phyloP scores from a whole-genome alignment of 1,140 invertebrate genomes.

The Brachionus calyciflorus region DNA sequence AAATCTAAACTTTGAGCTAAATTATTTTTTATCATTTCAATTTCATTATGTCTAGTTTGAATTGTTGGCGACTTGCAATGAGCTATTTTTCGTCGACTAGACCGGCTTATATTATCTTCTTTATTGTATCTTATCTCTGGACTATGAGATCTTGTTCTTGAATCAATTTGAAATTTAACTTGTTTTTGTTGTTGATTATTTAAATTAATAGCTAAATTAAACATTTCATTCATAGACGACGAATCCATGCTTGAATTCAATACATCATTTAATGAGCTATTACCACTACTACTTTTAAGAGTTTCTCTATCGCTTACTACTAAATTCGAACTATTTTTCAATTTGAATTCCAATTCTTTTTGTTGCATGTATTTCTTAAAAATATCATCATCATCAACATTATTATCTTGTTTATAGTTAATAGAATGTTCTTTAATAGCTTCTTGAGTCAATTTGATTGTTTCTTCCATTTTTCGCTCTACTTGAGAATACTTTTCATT shows the following conservation, averaged over 20 bases:
- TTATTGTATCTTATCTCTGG: not conserved
- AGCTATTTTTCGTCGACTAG: conserved; percentile 29
- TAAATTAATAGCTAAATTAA: not conserved
- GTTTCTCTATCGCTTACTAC: not conserved
- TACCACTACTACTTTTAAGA: conserved; percentile 25
- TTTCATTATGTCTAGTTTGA: not conserved
- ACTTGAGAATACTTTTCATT: conserved; percentile 16
- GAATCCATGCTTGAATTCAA: no score
- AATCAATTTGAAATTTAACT: conserved; percentile 30
- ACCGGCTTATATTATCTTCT: not conserved
- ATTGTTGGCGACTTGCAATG: not conserved
- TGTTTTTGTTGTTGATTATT: conserved; percentile 33
- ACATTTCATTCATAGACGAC: not conserved
- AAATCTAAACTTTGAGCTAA: not conserved
- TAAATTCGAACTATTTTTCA: not conserved
- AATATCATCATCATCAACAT: conserved; percentile 19
- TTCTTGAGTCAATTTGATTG: conserved; percentile 2
- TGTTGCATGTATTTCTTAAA: conserved; percentile 26
- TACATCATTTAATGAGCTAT: conserved; percentile 2
- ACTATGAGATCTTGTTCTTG: conserved; percentile 1
- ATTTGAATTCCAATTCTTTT: conserved; percentile 16
- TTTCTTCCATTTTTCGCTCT: conserved; percentile 10
- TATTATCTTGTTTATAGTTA: no score
- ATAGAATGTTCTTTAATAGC: conserved; percentile 7
- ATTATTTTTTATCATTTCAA: not conserved